These are phyloP conservation scores for Lepilemur ruficaudatus DNA, from an alignment of 2,797 vertebrate genomes.

Conservation along the genomic window DNA sequence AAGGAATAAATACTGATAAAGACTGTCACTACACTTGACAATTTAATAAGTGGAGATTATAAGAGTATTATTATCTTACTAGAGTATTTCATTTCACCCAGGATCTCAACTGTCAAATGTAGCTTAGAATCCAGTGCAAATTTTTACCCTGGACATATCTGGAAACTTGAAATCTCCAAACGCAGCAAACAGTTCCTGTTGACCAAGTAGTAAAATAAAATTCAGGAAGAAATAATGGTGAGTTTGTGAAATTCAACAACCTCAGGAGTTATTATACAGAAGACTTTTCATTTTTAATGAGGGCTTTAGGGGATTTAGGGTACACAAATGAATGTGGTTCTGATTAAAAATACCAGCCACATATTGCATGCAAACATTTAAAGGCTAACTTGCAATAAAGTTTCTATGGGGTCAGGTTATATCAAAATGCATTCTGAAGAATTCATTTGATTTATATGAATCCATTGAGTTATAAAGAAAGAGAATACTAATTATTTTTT, in stretches of 20 bases:
- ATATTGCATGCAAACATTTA: conserved; percentile 57
- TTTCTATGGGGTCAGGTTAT: conserved; percentile 38
- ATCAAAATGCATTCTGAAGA: conserved; percentile 22
- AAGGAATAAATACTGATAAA: conserved; percentile 77
- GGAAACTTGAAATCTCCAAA: conserved; percentile 61
- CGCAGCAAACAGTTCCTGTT: conserved; percentile 55
- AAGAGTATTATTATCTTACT: conserved; percentile 79
- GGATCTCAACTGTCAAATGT: conserved; percentile 76
- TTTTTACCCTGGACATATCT: conserved; percentile 74
- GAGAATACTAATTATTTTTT: conserved; percentile 3
- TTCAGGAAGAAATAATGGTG: conserved; percentile 69
- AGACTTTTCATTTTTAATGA: conserved; percentile 69
- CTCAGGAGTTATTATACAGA: conserved; percentile 51
- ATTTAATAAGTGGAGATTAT: conserved; percentile 79
- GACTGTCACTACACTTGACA: conserved; percentile 76
- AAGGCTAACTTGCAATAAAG: conserved; percentile 39
- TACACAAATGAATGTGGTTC: conserved; percentile 56
- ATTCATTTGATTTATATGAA: conserved; percentile 23
- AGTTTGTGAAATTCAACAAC: conserved; percentile 59
- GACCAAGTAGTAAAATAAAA: conserved; percentile 69
- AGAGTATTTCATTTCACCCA: conserved; percentile 77
- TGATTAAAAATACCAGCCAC: conserved; percentile 71
- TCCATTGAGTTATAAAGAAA: background rate
- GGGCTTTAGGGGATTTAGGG: conserved; percentile 57
- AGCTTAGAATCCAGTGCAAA: conserved; percentile 77